A percentile compares a stretch with the other conserved stretches of the same genome.
Evolutionary conservation across 2,888 invertebrate genomes (phyloP).

Genomic region (Miltochrista miniata): DNA sequence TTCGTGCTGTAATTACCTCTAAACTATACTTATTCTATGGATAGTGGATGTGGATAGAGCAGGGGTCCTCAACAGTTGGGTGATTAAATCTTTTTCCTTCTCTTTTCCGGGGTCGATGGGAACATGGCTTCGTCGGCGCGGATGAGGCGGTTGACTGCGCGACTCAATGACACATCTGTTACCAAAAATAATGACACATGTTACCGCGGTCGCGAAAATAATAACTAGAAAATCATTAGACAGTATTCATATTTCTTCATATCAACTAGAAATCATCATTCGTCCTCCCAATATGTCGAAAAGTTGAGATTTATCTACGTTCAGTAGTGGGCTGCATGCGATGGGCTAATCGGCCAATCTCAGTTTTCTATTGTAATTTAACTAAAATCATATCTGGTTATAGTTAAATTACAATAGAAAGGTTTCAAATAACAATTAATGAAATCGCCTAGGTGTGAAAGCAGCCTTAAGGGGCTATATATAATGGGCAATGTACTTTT

Average conservation of each 20-base stretch:
- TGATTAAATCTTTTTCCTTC: slow-evolving; percentile 77
- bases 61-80: background rate
- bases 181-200: slow-evolving; percentile 46
- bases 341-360: no score
- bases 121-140: slow-evolving; percentile 76
- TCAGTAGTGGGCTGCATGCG: no score
- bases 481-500: no score
- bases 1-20: no score
- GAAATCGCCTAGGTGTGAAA: no score
- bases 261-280: background rate
- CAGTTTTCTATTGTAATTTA: no score
- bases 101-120: slow-evolving; percentile 75
- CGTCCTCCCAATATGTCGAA: no score
- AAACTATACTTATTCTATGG: background rate
- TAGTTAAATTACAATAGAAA: no score
- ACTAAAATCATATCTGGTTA: no score
- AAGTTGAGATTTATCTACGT: no score
- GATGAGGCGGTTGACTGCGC: slow-evolving; percentile 76
- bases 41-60: background rate
- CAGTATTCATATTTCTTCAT: background rate
- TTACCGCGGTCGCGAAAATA: background rate
- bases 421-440: no score
- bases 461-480: no score
- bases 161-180: slow-evolving; percentile 79
- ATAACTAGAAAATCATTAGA: background rate